Evolutionary conservation across 2,888 invertebrate genomes (phyloP).

Genomic region (Blastobasis adustella): DNA sequence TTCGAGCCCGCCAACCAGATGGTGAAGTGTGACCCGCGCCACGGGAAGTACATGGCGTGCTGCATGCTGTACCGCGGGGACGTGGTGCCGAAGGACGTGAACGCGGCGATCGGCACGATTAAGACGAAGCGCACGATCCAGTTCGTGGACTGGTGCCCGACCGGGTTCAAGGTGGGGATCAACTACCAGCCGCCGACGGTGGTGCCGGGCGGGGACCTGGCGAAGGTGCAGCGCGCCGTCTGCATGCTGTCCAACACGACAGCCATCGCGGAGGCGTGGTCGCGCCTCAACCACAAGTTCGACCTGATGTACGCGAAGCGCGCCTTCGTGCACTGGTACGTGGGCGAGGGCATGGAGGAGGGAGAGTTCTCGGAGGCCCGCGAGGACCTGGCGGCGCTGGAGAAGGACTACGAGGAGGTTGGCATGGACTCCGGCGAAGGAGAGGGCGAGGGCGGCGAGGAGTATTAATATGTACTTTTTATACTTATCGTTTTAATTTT

Average conservation of each 20-base stretch:
- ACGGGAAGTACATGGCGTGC: slow-evolving; percentile 96
- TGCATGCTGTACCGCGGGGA: slow-evolving; percentile 96
- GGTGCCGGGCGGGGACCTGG: slow-evolving; percentile 92
- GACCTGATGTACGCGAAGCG: slow-evolving; percentile 97
- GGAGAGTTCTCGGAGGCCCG: slow-evolving; percentile 90
- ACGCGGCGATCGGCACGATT: slow-evolving; percentile 94
- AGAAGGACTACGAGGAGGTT: slow-evolving; percentile 91
- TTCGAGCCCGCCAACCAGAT: slow-evolving; percentile 97
- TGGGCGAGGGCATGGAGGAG: slow-evolving; percentile 84
- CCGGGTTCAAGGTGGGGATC: slow-evolving; percentile 85
- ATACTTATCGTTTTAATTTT: slow-evolving; percentile 56
- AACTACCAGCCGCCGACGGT: slow-evolving; percentile 92
- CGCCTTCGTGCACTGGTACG: slow-evolving; percentile 97
- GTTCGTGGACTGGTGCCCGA: slow-evolving; percentile 94
- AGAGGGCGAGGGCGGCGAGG: slow-evolving; percentile 86
- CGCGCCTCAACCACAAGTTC: slow-evolving; percentile 95
- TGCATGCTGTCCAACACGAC: slow-evolving; percentile 99
- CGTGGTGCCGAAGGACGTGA: slow-evolving; percentile 95
- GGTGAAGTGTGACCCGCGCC: slow-evolving; percentile 93
- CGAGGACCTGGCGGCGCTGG: slow-evolving; percentile 78
- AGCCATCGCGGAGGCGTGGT: slow-evolving; percentile 98
- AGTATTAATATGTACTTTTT: slow-evolving; percentile 73
- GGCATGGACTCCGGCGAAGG: slow-evolving; percentile 89
- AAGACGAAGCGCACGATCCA: slow-evolving; percentile 95
- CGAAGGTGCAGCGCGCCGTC: slow-evolving; percentile 94